Base-by-base conservation (phyloP, 2,888 invertebrate genomes). In the Leucoptera coffeella region DNA sequence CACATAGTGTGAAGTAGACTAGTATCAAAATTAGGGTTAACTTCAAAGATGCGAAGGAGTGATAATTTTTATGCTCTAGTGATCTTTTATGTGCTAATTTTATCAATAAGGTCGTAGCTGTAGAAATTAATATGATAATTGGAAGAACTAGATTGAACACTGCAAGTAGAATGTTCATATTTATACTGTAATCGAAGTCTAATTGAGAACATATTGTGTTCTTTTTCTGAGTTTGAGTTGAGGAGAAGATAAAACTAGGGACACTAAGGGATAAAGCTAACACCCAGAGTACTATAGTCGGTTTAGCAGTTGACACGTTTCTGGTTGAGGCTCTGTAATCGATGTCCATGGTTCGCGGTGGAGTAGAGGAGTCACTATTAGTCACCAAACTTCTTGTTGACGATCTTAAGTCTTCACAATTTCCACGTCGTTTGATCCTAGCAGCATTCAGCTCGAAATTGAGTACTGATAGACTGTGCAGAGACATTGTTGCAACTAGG, bases 181-280 rank as follows among this genome's bases (percentile, higher is more conserved):
- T 56, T 7, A 58, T 38, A 32, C 59, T 59, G 39, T 74, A 73
- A 38, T 58, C 59, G 14, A 61, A 54, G 36, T 77, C 74, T 14
- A 72, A 45, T 33, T 75, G 52, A 10, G 73, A 67, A 40, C 78
- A 78, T 15, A 72, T 37, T 9, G 58, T 48, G n/a, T n/a, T n/a
- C n/a, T n/a, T n/a, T n/a, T n/a, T n/a, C n/a, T n/a, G n/a, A n/a
- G n/a, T n/a, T n/a, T n/a, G n/a, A n/a, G n/a, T n/a, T n/a, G n/a
- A n/a, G n/a, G n/a, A n/a, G n/a, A n/a, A n/a, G n/a, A n/a, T 57
- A 43, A 73, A 75, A 37, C 74, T 74, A 7, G 79, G 79, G 25
- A 79, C 59, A 42, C 78, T 76, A 17, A 78, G 44, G 2, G 78
- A 78, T 22, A 67, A 43, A 17, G 75, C 62, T 25, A 77, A 42